Evolutionary conservation across 2,113 vertebrate species (phyloP), one percentile per base, ranked within the genome.

Genomic region (Bothrops jararaca): DNA sequence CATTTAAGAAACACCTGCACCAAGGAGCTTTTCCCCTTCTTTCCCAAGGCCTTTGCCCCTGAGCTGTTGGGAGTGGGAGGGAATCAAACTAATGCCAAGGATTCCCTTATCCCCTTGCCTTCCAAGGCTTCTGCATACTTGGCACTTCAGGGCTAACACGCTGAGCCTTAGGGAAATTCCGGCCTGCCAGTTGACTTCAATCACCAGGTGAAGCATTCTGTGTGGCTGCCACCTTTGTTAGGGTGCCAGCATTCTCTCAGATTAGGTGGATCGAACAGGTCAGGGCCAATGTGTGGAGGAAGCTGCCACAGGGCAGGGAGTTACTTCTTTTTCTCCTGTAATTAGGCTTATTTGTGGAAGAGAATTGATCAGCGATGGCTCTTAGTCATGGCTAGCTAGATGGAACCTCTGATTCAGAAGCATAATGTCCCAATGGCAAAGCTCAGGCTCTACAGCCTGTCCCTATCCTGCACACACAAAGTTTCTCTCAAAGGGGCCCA

Each of bases 1-100:
- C 26, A 6, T 58, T 85, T 52, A 94, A 94, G 85, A 52, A 92
- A 56, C 85, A 93, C 45, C 86, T 93, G 91, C 74, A 80, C 7
- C 1, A 39, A 80, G 74, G 74, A 42, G 74, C 7, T 92, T 89
- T 90, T 93, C 2, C 58, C 52, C 4, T 50, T 26, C 29, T 87
- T 89, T 34, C 90, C 34, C 50, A 86, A 92, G n/a, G 54, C 20
- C 23, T n/a, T 90, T 22, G 22, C 8, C 52, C 29, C 23, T n/a
- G 20, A 23, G 24, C 39, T 48, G 9, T 57, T 87, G 56, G 74
- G 1, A 39, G 85, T n/a, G 56, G 56, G 54, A 48, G 45, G 88
- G 39, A 39, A 42, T 45, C 80, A 34, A 50, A 22, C 13, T 15
- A 26, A 12, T 86, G 45, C 69, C 29, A 20, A 52, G 1, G 26